phyloP scores from a whole-genome alignment of 2,888 invertebrate species.

The Vanessa cardui region DNA sequence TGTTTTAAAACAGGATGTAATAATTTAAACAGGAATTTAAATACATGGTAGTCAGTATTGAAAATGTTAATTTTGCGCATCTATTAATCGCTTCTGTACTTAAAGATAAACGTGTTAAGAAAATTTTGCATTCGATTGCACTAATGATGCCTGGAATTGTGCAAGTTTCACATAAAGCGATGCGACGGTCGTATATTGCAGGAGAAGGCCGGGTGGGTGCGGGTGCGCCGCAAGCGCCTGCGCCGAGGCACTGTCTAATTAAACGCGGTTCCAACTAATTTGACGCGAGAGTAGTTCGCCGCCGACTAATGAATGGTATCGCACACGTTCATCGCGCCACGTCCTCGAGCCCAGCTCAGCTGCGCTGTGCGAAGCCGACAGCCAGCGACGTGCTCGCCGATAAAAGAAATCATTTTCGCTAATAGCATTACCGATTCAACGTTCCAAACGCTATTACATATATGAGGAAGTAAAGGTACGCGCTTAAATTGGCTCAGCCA shows the following conservation, averaged over 20 bases:
- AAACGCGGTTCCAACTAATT: conserved; percentile 75
- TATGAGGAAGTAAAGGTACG: conserved; percentile 44
- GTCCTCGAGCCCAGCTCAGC: conserved; percentile 52
- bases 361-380: conserved; percentile 59
- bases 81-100: conserved; percentile 23
- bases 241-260: conserved; percentile 67
- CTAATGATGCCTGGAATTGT: conserved; percentile 41
- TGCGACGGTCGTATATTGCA: conserved; percentile 33
- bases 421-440: conserved; percentile 43
- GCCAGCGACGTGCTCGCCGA: conserved; percentile 59
- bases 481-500: conserved; percentile 49
- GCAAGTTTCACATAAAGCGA: conserved; percentile 35
- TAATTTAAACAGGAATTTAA: conserved; percentile 33
- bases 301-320: conserved; percentile 81
- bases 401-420: conserved; percentile 59
- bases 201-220: conserved; percentile 45
- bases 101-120: conserved; percentile 27
- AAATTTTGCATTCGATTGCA: conserved; percentile 39
- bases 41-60: conserved; percentile 36
- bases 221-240: conserved; percentile 35
- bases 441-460: conserved; percentile 35
- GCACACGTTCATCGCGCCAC: conserved; percentile 79
- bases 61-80: conserved; percentile 37
- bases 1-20: conserved; percentile 36
- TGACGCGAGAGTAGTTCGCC: conserved; percentile 71